Base-by-base conservation (phyloP, 2,888 invertebrate species). In the Eupithecia subumbrata region DNA sequence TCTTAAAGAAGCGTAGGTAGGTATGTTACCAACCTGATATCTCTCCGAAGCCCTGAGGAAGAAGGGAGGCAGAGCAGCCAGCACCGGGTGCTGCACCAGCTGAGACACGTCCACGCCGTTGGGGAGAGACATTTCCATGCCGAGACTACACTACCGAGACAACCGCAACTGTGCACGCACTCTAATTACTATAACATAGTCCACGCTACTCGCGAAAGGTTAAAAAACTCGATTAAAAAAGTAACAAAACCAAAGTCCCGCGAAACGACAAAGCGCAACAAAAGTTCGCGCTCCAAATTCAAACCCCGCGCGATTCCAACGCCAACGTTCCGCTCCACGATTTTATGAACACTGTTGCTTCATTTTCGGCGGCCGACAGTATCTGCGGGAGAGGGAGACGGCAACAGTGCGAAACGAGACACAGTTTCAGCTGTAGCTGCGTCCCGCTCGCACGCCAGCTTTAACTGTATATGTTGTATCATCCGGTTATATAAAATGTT, bases 31-130 rank as follows among this genome's bases (percentile, higher is more conserved):
- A 84, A 95, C 95, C 95, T 99, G 99, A 92, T 98, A 99, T 86
- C 99, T 96, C 90, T 99, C 99, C 34, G 97, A 97, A 76, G 98
- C 98, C 83, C 98, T 95, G 77, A 98, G 93, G 91, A 98, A 98
- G 92, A 98, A 98, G n/a, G 98, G 98, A 69, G 98, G 98, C 85
- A 97, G 90, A 0, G 97, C 97, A 52, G 97, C 97, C 89, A 98
- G 89, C 78, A 98, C 98, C 63, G 97, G 97, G 90, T 98, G 98
- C 84, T 97, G 97, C 96, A 98, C 98, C 87, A 98, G 91, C 88
- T 97, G 97, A 78, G 97, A 97, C 92, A 98, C 97, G 93, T 98
- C 98, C 83, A 98, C 97, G 83, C 98, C 97, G 91, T 97, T 97
- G 83, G 97, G 97, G 82, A 98, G 95, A 90, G 97, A 97, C 98